Conservation (phyloP, 2,797 vertebrate genomes). For the Hemibagrus guttatus region DNA sequence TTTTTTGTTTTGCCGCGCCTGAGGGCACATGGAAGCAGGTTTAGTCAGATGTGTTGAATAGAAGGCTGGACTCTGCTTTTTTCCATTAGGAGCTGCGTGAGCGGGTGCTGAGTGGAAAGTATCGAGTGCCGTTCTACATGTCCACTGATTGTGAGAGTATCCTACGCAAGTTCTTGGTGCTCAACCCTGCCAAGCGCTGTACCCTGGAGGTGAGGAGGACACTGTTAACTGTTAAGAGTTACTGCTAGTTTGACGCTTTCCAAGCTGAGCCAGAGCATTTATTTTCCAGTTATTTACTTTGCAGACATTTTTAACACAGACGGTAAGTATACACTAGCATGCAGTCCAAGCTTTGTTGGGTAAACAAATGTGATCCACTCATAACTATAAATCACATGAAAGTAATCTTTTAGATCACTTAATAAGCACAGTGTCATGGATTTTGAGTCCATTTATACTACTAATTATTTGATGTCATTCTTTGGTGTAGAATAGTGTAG, state of each 20-base stretch:
- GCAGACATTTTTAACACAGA: neutral
- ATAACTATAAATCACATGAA: neutral
- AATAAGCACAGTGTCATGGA: neutral
- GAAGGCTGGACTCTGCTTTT: conserved; percentile 13
- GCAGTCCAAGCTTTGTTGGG: neutral
- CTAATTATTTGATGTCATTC: neutral
- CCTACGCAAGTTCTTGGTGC: conserved; percentile 88
- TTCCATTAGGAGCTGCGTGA: conserved; percentile 85
- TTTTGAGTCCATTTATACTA: neutral
- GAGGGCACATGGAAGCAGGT: conserved; percentile 9
- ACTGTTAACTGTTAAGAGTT: neutral
- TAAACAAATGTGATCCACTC: neutral
- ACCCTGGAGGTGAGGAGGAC: conserved; percentile 83
- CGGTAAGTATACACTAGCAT: neutral
- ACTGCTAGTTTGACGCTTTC: neutral
- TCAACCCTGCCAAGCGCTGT: conserved; percentile 90
- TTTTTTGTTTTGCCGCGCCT: conserved; percentile 25
- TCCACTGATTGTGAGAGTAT: conserved; percentile 94
- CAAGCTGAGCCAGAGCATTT: neutral
- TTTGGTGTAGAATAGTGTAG: neutral
- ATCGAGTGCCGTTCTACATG: conserved; percentile 95
- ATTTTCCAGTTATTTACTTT: neutral
- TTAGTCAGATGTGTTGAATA: conserved; percentile 45
- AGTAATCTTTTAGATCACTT: neutral
- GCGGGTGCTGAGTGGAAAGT: conserved; percentile 90